A percentile compares a stretch with the other conserved stretches of the same genome.
Evolutionary conservation across 2,113 vertebrate species (phyloP).

Genomic region (Gymnorhina tibicen): DNA sequence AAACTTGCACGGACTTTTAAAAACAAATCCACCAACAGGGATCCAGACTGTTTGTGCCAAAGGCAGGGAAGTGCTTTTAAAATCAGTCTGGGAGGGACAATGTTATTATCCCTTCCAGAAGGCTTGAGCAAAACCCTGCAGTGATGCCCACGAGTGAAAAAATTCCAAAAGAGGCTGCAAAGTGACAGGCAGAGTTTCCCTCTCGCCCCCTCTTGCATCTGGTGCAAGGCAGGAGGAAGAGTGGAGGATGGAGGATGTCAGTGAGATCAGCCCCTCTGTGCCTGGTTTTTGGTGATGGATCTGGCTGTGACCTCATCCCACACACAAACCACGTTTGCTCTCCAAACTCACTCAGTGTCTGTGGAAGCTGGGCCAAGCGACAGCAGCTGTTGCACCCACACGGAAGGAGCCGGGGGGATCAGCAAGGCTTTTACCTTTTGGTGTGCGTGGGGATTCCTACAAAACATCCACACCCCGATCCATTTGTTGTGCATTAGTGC

Average conservation of each 20-base stretch:
- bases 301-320: background rate
- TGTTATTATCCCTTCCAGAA: background rate
- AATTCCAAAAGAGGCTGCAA: background rate
- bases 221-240: background rate
- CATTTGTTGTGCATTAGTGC: background rate
- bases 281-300: background rate
- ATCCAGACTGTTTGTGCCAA: background rate
- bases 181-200: background rate
- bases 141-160: background rate
- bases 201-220: background rate
- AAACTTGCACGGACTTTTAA: accelerated
- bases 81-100: too few species aligned
- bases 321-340: background rate
- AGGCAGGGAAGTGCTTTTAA: background rate
- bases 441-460: background rate
- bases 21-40: background rate
- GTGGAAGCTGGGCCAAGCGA: accelerated
- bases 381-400: background rate
- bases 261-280: accelerated
- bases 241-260: too few species aligned
- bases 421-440: background rate
- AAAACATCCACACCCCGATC: background rate
- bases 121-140: background rate
- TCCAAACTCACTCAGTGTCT: background rate
- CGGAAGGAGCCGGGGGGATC: background rate